Evolutionary conservation across 2,113 vertebrate genomes (phyloP).

Genomic region (Rhinolophus sinicus): DNA sequence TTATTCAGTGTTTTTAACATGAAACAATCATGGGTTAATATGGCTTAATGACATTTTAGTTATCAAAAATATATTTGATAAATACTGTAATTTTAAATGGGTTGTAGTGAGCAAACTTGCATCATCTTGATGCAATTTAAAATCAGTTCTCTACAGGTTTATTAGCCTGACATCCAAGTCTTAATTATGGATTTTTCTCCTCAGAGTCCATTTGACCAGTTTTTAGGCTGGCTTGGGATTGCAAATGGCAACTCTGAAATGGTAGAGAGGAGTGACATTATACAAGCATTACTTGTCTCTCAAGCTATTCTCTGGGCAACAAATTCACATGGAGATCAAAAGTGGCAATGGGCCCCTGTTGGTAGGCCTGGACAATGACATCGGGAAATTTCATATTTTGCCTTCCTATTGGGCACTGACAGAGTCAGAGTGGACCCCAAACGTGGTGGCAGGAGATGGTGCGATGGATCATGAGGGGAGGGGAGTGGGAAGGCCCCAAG

Average conservation of each 20-base stretch:
- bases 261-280: background rate
- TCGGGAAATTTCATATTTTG: background rate
- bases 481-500: background rate
- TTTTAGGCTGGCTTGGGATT: background rate
- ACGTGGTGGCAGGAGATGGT: background rate
- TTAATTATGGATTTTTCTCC: constrained; percentile 6
- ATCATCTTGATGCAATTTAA: background rate
- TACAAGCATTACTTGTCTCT: background rate
- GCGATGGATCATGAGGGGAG: rapidly evolving
- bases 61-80: constrained; percentile 54
- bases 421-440: background rate
- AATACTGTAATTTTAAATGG: background rate
- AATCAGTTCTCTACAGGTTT: background rate
- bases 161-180: background rate
- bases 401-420: background rate
- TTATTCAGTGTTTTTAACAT: background rate
- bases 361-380: background rate
- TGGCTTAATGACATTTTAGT: constrained; percentile 37
- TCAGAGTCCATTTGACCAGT: background rate
- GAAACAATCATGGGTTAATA: background rate
- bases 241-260: background rate
- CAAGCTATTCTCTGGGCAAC: background rate
- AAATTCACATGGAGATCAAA: background rate
- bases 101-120: background rate
- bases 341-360: background rate